phyloP scores from a whole-genome alignment of 2,888 invertebrate genomes.

The Siphlonurus alternatus region DNA sequence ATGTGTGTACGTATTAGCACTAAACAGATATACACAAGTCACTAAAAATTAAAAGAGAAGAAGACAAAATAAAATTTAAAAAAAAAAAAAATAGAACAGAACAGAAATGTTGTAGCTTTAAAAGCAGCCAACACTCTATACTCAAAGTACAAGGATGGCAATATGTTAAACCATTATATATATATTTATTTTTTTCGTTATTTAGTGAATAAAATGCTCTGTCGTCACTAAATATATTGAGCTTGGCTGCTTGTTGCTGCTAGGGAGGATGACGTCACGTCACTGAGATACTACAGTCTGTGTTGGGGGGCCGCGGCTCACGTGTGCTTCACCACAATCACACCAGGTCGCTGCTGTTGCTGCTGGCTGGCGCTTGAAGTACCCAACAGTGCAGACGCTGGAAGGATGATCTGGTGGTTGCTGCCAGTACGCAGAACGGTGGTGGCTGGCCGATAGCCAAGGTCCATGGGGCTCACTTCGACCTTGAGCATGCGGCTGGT shows the following conservation, averaged over 20 bases:
- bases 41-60: too few species aligned
- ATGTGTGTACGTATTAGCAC: background rate
- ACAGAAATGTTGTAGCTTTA: background rate
- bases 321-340: slow-evolving; percentile 69
- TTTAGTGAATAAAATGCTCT: too few species aligned
- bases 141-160: too few species aligned
- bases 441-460: slow-evolving; percentile 29
- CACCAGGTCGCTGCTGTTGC: slow-evolving; percentile 66
- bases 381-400: slow-evolving; percentile 18
- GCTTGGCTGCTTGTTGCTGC: background rate
- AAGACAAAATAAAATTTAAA: background rate
- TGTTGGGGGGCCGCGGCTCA: background rate
- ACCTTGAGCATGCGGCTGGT: slow-evolving; percentile 28
- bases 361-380: slow-evolving; percentile 24
- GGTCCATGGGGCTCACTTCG: slow-evolving; percentile 43
- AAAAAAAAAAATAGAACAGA: background rate
- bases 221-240: too few species aligned
- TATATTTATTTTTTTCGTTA: too few species aligned
- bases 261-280: background rate
- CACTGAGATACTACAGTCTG: background rate
- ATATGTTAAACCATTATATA: too few species aligned
- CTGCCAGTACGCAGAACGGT: slow-evolving; percentile 22
- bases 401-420: slow-evolving; percentile 9
- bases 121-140: background rate
- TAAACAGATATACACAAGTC: background rate